Percentiles rank a stretch among this genome's conserved stretches.
Conservation (phyloP, 2,113 vertebrate species). For the Lanius ludovicianus region DNA sequence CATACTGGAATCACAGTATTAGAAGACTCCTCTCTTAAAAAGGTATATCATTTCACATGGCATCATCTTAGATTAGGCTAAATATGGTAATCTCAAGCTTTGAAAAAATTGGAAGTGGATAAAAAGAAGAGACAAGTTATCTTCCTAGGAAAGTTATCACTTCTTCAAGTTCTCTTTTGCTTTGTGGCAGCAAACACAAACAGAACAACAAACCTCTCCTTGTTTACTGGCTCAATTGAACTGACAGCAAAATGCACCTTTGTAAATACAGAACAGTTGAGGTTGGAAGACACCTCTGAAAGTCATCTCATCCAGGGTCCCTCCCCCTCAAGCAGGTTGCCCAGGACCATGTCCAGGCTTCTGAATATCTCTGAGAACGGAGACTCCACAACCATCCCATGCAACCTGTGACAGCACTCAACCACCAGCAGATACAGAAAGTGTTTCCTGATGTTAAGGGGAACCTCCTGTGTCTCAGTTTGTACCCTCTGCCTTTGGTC, state of each 20-base stretch:
- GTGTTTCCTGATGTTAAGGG: background rate
- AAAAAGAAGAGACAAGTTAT: background rate
- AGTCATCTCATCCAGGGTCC: background rate
- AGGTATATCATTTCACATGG: background rate
- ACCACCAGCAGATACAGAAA: background rate
- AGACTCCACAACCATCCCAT: background rate
- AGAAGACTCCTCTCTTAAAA: background rate
- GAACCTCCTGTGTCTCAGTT: background rate
- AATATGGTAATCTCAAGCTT: background rate
- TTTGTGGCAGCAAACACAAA: accelerated
- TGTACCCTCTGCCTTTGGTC: background rate
- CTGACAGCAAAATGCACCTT: background rate
- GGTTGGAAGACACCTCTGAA: background rate
- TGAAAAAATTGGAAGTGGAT: background rate
- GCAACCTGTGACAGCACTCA: background rate
- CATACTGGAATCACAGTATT: background rate
- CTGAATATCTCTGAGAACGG: background rate
- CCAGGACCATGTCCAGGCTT: background rate
- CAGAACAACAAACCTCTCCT: background rate
- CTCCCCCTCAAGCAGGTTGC: background rate
- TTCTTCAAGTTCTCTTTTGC: background rate
- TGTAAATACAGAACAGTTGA: background rate
- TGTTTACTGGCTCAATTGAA: background rate
- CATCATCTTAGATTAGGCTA: background rate
- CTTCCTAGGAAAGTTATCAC: background rate